A percentile compares a stretch with the other conserved stretches of the same genome.
phyloP scores from a whole-genome alignment of 2,113 vertebrate species.

The Hyperoodon ampullatus region DNA sequence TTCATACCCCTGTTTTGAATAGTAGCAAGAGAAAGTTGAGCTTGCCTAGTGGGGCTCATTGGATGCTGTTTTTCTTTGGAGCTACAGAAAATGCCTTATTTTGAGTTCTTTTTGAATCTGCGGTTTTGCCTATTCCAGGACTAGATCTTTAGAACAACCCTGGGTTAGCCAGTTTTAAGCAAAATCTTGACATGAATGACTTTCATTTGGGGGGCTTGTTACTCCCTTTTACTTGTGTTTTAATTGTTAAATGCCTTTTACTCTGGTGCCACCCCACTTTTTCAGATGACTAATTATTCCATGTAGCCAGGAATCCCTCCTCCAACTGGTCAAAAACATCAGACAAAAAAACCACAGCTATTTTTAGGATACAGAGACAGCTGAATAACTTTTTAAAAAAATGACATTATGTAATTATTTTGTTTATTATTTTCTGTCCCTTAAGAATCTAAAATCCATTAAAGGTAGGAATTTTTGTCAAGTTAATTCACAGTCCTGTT shows the following conservation, averaged over 20 bases:
- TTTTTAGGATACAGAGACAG: not conserved
- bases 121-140: not conserved
- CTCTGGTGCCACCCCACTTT: not conserved
- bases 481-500: not conserved
- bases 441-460: not conserved
- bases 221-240: not conserved
- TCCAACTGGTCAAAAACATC: not conserved
- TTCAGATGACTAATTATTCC: constrained; percentile 14
- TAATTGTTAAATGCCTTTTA: not conserved
- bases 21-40: not conserved
- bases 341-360: not conserved
- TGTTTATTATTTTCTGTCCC: not conserved
- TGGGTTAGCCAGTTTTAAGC: not conserved
- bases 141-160: not conserved
- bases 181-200: not conserved
- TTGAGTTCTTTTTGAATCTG: not conserved
- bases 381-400: not conserved
- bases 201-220: not conserved
- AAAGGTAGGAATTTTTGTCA: not conserved
- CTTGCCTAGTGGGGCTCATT: not conserved
- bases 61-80: not conserved
- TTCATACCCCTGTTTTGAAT: not conserved
- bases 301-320: not conserved
- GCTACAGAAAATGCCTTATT: not conserved
- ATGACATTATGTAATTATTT: not conserved